Evolutionary conservation across 1,140 invertebrate species (phyloP).

Genomic region (Bradysia coprophila): DNA sequence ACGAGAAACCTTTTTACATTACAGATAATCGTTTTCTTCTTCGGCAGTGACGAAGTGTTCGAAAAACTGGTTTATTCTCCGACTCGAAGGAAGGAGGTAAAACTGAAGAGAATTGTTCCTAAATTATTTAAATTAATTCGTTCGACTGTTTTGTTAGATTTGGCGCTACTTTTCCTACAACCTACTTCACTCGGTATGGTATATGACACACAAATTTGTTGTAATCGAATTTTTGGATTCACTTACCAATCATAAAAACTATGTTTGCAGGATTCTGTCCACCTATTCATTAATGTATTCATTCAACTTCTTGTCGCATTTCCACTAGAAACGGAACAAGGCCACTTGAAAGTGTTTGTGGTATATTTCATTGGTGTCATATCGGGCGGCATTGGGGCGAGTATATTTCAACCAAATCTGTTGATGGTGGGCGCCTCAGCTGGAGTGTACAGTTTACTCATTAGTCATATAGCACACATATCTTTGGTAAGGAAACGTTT

Average conservation of each 20-base stretch:
- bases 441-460: conserved; percentile 83
- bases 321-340: conserved; percentile 66
- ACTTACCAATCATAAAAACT: too few species aligned
- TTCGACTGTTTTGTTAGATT: conserved; percentile 22
- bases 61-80: conserved; percentile 51
- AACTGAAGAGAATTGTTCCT: too few species aligned
- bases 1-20: too few species aligned
- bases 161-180: conserved; percentile 72
- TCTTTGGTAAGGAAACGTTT: conserved; percentile 44
- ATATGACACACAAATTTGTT: conserved; percentile 17
- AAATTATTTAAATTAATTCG: not conserved
- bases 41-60: conserved; percentile 25
- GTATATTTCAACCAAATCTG: conserved; percentile 56
- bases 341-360: conserved; percentile 47
- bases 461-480: conserved; percentile 78
- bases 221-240: too few species aligned
- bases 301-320: conserved; percentile 44
- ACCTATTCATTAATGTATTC: too few species aligned
- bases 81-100: conserved; percentile 28
- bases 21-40: conserved; percentile 30
- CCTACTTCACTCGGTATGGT: conserved; percentile 57
- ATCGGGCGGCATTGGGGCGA: conserved; percentile 54
- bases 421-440: conserved; percentile 78
- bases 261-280: too few species aligned
- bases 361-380: conserved; percentile 51